These are phyloP conservation scores for Bombus pyrosoma DNA, from an alignment of 1,140 invertebrate genomes.

Conservation along the genomic window DNA sequence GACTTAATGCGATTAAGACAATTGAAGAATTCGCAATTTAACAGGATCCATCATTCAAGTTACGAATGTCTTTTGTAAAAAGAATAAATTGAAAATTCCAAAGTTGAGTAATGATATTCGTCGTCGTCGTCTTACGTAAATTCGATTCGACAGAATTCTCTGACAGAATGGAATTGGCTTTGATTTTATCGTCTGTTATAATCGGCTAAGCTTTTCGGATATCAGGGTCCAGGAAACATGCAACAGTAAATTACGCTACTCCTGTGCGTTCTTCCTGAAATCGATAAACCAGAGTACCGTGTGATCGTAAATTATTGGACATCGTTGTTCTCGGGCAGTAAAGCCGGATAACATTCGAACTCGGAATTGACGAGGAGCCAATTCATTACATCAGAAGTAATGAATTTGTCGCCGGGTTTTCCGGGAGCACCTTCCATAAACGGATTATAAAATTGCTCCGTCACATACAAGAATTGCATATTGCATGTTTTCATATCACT, in stretches of 20 bases:
- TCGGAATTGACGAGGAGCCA: conserved; percentile 20
- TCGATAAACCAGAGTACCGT: neutral
- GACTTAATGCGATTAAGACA: too few relatives aligned
- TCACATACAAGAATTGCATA: neutral
- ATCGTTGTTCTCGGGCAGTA: conserved; percentile 1
- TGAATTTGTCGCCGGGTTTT: conserved; percentile 9
- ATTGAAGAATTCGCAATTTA: too few relatives aligned
- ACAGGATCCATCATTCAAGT: too few relatives aligned
- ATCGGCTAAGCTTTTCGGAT: neutral
- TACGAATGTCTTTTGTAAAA: too few relatives aligned
- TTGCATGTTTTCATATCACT: too few relatives aligned
- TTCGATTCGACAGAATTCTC: neutral
- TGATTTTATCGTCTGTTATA: neutral
- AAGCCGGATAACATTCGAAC: conserved; percentile 1
- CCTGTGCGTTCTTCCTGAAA: conserved; percentile 6
- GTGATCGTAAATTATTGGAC: conserved; percentile 25
- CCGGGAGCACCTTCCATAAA: neutral
- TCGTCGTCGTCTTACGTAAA: neutral
- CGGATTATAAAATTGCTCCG: neutral
- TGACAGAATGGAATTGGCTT: too few relatives aligned
- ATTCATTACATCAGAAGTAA: conserved; percentile 16
- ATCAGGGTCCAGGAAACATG: neutral
- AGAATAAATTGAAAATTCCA: neutral
- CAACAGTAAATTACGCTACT: conserved; percentile 3
- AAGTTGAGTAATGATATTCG: neutral